Evolutionary conservation across 1,140 invertebrate genomes (phyloP), one percentile per base, ranked within the genome.

Genomic region (Idris sp.): DNA sequence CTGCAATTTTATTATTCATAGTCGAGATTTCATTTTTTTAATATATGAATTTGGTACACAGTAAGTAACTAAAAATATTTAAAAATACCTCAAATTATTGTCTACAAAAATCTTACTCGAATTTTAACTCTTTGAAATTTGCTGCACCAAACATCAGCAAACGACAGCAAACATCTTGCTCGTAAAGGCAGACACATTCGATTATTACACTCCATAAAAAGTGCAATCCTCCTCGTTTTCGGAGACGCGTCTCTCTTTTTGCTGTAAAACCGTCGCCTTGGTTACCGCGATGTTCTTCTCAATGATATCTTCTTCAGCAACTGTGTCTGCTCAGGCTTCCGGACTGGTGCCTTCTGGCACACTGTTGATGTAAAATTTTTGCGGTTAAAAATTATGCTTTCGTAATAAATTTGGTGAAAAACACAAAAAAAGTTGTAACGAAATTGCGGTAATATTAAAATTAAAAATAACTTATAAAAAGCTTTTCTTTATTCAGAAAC

Each of bases 181-280:
- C 16, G 26, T 2, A n/a, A 31, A 48, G 6, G 11, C 31, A 22
- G 14, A 46, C 25, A 49, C 19, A 33, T 48, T 61, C 56, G 43
- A 61, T 61, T 61, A 61, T 31, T 61, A 40, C 33, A 33, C n/a
- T 19, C 14, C 22, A 18, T 19, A 51, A 51, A 64, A 64, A 41
- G 38, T 43, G 36, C 46, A 30, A 35, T 11, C 9, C 13, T 3
- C 35, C 25, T 59, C 56, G 18, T 62, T 31, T 28, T 51, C 16
- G 22, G 14, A 30, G 35, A 28, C 28, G 18, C 28, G 18, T 31
- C 38, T n/a, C n/a, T n/a, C n/a, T 28, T 65, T 65, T 53, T 9
- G 44, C 44, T 31, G 8, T 8, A 41, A 41, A 31, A 30, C 19
- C 48, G 40, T 46, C 38, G 2, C 13, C 30, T 54, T 44, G 61